These are phyloP conservation scores for Monochamus saltuarius DNA, from an alignment of 1,140 invertebrate genomes.

Conservation along the genomic window DNA sequence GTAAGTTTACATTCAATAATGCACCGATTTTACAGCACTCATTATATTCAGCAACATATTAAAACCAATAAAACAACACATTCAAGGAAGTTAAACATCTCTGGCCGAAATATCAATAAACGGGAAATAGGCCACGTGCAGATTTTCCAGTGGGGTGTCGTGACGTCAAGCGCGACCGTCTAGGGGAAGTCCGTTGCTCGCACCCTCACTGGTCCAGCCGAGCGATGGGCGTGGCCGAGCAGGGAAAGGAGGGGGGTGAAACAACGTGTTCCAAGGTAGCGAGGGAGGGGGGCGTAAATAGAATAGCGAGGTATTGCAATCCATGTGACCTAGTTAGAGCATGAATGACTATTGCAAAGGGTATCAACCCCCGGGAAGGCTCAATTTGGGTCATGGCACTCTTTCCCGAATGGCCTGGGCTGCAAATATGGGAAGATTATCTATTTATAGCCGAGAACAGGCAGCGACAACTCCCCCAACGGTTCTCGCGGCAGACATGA, in stretches of 20 bases:
- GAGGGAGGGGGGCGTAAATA: conserved; percentile 27
- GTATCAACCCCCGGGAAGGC: conserved; percentile 41
- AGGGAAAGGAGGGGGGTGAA: not conserved
- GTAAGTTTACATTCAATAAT: too few species aligned
- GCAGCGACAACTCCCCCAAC: not conserved
- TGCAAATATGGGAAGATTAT: conserved; percentile 1
- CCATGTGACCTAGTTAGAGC: conserved; percentile 36
- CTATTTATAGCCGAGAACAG: conserved; percentile 13
- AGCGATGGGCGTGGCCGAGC: conserved; percentile 16
- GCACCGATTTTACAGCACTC: too few species aligned
- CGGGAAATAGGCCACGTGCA: conserved; percentile 13
- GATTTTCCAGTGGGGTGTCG: conserved; percentile 17
- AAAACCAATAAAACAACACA: too few species aligned
- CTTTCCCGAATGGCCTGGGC: not conserved
- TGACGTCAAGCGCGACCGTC: conserved; percentile 29
- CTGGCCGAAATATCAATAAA: conserved; percentile 32
- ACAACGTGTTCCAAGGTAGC: not conserved
- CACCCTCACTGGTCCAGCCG: conserved; percentile 14
- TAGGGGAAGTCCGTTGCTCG: conserved; percentile 20
- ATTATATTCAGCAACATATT: too few species aligned
- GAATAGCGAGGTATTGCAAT: conserved; percentile 30
- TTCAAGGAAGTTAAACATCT: not conserved
- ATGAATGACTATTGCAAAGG: conserved; percentile 42
- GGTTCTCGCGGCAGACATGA: conserved; percentile 4
- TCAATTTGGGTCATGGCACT: conserved; percentile 35